These are phyloP conservation scores for Heliocidaris erythrogramma DNA, from an alignment of 35 echinoderm and acorn worm genomes.

Conservation along the genomic window DNA sequence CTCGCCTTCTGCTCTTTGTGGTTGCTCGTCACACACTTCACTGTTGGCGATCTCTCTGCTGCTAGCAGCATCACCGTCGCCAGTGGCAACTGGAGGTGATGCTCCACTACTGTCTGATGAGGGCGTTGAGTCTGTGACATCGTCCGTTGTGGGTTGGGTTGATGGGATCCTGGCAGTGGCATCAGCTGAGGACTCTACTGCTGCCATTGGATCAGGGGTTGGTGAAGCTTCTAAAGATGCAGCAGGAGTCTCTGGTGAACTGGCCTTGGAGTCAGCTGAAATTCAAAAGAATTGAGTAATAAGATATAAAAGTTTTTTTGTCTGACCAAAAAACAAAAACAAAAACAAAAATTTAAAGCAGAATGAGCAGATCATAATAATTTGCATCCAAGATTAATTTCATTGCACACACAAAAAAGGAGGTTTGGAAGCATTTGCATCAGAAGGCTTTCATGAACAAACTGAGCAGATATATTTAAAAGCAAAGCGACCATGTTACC, in stretches of 20 bases:
- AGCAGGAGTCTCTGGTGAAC: neutral
- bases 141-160: neutral
- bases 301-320: neutral
- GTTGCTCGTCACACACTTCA: neutral
- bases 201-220: neutral
- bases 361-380: too few species aligned
- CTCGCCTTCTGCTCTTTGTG: neutral
- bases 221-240: neutral
- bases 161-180: neutral
- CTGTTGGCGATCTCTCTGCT: neutral
- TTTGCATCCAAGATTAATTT: too few species aligned
- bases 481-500: neutral
- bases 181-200: slow-evolving; percentile 36
- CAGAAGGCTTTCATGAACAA: neutral
- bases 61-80: neutral
- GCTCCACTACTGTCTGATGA: neutral
- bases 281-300: neutral
- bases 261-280: slow-evolving; percentile 33
- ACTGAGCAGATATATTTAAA: neutral
- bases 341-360: neutral
- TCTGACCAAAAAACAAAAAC: neutral
- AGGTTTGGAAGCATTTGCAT: neutral
- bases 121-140: neutral
- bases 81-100: neutral
- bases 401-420: neutral